Evolutionary conservation across 2,888 invertebrate species (phyloP).

Genomic region (Tupiocoris notatus): DNA sequence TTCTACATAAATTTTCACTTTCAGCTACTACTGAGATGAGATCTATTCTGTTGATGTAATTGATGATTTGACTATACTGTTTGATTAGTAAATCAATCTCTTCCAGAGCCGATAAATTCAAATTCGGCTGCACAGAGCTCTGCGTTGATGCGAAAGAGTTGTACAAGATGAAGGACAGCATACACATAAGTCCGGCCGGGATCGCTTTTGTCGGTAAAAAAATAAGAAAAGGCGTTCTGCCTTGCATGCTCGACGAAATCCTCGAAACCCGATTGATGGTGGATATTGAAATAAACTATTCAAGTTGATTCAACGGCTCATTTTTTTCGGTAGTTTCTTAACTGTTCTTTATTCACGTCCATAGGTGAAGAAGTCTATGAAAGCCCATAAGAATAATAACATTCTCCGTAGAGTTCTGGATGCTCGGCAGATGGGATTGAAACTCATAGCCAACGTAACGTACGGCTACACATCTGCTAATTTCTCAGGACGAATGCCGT

Average conservation of each 20-base stretch:
- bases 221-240: constrained; percentile 82
- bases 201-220: constrained; percentile 82
- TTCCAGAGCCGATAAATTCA: constrained; percentile 64
- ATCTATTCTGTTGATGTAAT: no score
- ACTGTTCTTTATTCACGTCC: constrained; percentile 2
- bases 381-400: constrained; percentile 65
- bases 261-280: constrained; percentile 91
- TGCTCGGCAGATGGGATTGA: constrained; percentile 89
- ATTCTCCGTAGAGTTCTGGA: constrained; percentile 72
- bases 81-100: background rate
- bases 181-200: constrained; percentile 90
- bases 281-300: background rate
- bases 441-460: constrained; percentile 97
- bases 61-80: no score
- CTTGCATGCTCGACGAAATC: constrained; percentile 87
- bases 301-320: background rate
- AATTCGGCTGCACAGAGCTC: constrained; percentile 81
- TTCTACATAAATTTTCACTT: no score
- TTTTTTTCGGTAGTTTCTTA: background rate
- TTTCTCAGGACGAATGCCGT: constrained; percentile 98
- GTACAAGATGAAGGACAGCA: constrained; percentile 60
- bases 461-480: constrained; percentile 98
- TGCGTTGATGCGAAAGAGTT: constrained; percentile 65
- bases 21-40: no score
- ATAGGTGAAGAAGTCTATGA: constrained; percentile 76